These are phyloP conservation scores for Hemicordylus capensis DNA, from an alignment of 2,113 vertebrate genomes.

Conservation along the genomic window DNA sequence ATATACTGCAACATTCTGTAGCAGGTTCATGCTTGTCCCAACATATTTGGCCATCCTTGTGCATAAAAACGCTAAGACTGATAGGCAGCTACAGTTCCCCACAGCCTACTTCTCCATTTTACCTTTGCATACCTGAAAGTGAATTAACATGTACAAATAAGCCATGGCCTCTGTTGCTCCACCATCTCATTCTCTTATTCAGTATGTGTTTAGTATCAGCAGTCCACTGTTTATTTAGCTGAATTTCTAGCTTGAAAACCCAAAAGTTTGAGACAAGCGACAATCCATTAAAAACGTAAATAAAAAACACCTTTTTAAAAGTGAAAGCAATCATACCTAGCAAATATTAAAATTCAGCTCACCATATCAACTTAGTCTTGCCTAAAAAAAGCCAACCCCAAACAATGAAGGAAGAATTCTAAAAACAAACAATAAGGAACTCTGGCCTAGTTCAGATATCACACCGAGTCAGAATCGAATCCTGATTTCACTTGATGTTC, in stretches of 20 bases:
- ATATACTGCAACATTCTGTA: too few relatives aligned
- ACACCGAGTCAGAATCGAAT: too few relatives aligned
- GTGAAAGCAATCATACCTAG: conserved; percentile 14
- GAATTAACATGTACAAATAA: background rate
- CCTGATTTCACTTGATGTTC: too few relatives aligned
- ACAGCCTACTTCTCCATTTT: background rate
- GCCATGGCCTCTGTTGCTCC: background rate
- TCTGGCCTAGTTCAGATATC: too few relatives aligned
- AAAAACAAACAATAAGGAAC: too few relatives aligned
- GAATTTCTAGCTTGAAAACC: background rate
- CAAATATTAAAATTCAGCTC: conserved; percentile 8
- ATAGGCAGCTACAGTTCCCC: background rate
- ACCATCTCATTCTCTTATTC: background rate
- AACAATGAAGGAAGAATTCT: too few relatives aligned
- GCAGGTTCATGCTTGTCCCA: too few relatives aligned
- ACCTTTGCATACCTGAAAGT: background rate
- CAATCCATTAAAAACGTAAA: conserved; percentile 24
- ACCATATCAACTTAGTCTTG: background rate
- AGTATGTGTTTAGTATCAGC: background rate
- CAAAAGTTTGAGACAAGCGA: background rate
- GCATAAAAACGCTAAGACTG: background rate
- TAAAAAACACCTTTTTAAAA: background rate
- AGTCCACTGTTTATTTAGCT: background rate
- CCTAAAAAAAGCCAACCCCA: background rate
- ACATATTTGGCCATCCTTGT: background rate